These are phyloP conservation scores for Pedionomus torquatus DNA, from an alignment of 2,113 vertebrate species.

Conservation along the genomic window DNA sequence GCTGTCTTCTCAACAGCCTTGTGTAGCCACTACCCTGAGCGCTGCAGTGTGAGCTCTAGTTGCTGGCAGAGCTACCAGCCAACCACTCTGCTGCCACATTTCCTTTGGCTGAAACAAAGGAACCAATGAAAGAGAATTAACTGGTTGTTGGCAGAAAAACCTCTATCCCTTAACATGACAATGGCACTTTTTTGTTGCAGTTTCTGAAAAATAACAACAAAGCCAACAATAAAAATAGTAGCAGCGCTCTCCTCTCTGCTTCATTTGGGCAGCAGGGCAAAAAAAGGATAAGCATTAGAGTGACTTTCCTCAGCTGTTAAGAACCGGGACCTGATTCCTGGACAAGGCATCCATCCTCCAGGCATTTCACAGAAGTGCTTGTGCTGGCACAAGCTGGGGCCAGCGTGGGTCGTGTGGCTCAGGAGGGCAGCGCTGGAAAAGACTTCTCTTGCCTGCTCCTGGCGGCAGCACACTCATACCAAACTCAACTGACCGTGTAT, in stretches of 20 bases:
- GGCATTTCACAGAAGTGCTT: background rate
- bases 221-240: background rate
- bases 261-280: background rate
- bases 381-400: background rate
- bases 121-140: background rate
- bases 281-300: background rate
- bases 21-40: background rate
- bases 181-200: background rate
- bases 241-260: background rate
- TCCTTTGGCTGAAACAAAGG: background rate
- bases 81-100: background rate
- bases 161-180: background rate
- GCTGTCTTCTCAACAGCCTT: background rate
- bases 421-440: background rate
- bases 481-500: background rate
- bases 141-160: background rate
- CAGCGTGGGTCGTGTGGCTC: background rate
- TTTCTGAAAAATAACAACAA: background rate
- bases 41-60: rapidly evolving
- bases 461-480: background rate
- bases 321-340: background rate
- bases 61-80: background rate
- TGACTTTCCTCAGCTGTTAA: background rate
- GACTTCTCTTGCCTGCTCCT: background rate
- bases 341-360: background rate